Evolutionary conservation across 2,888 invertebrate species (phyloP).

Genomic region (Hesperia comma): DNA sequence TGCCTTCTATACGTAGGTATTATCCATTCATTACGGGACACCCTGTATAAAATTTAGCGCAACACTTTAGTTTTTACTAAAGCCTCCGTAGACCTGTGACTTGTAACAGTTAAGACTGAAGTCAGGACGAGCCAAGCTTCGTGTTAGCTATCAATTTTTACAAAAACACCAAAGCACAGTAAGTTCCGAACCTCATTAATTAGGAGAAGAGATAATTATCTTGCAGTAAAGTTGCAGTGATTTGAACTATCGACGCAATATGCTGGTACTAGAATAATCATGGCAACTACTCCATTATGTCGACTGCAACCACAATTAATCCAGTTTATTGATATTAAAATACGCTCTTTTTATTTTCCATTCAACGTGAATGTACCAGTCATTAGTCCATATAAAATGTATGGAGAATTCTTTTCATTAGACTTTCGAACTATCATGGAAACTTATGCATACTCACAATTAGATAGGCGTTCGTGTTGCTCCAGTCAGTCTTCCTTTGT

Average conservation of each 20-base stretch:
- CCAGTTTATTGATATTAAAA: no score
- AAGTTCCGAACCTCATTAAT: background rate
- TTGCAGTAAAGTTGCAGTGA: constrained; percentile 1
- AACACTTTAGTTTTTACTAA: no score
- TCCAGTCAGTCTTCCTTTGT: constrained; percentile 26
- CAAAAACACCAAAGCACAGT: background rate
- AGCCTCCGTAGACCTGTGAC: no score
- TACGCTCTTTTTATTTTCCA: background rate
- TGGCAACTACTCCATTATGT: no score
- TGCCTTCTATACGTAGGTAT: no score
- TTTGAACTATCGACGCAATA: background rate
- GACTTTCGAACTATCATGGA: constrained; percentile 10
- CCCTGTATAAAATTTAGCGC: no score
- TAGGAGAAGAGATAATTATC: background rate
- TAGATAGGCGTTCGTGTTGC: constrained; percentile 22
- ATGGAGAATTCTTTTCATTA: constrained; percentile 12
- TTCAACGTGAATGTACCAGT: constrained; percentile 11
- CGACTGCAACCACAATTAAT: no score
- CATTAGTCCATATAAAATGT: constrained; percentile 4
- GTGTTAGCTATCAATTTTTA: background rate
- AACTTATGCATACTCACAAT: constrained; percentile 1
- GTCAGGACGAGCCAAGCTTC: background rate
- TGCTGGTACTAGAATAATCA: no score
- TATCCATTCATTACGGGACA: no score
- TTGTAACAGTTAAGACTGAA: no score